phyloP scores from a whole-genome alignment of 1,140 invertebrate genomes.

The Linepithema humile region DNA sequence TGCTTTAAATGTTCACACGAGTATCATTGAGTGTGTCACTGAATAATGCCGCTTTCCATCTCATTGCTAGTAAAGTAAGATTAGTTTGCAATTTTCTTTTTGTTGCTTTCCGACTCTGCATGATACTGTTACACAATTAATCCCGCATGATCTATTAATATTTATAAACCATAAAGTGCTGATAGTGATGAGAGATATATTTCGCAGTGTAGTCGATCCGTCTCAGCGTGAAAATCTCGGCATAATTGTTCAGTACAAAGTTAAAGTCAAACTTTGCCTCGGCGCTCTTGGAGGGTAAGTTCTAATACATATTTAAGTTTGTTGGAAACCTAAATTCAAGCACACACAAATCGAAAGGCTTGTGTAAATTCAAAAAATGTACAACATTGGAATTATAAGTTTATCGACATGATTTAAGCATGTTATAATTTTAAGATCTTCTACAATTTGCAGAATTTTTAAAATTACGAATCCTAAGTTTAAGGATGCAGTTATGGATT shows the following conservation, averaged over 20 bases:
- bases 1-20: not conserved
- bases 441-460: not conserved
- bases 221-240: slow-evolving; percentile 97
- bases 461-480: not conserved
- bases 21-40: not conserved
- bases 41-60: not conserved
- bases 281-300: slow-evolving; percentile 97
- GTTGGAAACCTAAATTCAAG: too few relatives aligned
- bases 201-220: slow-evolving; percentile 92
- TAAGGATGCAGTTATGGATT: too few relatives aligned
- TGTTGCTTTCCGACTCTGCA: slow-evolving; percentile 7
- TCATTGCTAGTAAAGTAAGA: not conserved
- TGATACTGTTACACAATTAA: slow-evolving; percentile 5
- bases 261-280: slow-evolving; percentile 98
- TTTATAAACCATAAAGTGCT: not conserved
- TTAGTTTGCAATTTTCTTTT: not conserved
- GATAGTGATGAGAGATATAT: slow-evolving; percentile 25
- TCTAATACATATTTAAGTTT: not conserved
- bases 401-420: too few relatives aligned
- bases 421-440: not conserved
- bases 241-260: slow-evolving; percentile 99
- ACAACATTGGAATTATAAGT: too few relatives aligned
- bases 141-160: slow-evolving; percentile 10
- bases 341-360: too few relatives aligned
- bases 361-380: too few relatives aligned